These are phyloP conservation scores for Cranoglanis bouderius DNA, from an alignment of 2,113 vertebrate species.

Conservation along the genomic window DNA sequence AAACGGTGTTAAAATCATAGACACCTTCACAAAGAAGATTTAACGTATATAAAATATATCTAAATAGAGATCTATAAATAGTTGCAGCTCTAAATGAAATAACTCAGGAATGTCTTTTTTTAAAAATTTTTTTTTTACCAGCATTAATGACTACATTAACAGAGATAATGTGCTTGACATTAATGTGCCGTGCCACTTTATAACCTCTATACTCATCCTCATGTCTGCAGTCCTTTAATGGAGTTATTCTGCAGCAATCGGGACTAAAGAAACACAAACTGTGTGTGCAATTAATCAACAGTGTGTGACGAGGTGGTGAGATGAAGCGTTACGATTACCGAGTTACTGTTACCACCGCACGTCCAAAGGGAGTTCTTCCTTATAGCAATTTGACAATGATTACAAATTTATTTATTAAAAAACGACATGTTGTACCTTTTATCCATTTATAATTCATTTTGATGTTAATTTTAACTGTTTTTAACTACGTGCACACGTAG, in stretches of 20 bases:
- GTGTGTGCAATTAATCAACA: neutral
- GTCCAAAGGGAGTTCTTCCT: neutral
- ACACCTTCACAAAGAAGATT: neutral
- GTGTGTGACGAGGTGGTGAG: neutral
- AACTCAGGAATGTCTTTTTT: constrained; percentile 21
- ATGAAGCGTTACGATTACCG: too few relatives aligned
- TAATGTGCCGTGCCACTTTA: neutral
- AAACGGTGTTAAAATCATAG: neutral
- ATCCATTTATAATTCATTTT: neutral
- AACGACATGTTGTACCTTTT: neutral
- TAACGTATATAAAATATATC: neutral
- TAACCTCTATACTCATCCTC: neutral
- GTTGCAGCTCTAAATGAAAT: neutral
- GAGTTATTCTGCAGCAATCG: neutral
- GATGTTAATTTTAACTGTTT: neutral
- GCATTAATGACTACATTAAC: neutral
- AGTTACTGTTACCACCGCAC: neutral
- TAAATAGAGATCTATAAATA: neutral
- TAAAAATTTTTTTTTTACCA: too few relatives aligned
- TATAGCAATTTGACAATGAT: neutral
- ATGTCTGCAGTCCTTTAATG: neutral
- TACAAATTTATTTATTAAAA: neutral
- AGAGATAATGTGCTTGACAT: neutral
- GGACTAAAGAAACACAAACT: neutral
- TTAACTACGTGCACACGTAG: neutral